A percentile compares a stretch with the other conserved stretches of the same genome.
Conservation (phyloP, 2,113 vertebrate genomes). For the Syngnathus typhle region DNA sequence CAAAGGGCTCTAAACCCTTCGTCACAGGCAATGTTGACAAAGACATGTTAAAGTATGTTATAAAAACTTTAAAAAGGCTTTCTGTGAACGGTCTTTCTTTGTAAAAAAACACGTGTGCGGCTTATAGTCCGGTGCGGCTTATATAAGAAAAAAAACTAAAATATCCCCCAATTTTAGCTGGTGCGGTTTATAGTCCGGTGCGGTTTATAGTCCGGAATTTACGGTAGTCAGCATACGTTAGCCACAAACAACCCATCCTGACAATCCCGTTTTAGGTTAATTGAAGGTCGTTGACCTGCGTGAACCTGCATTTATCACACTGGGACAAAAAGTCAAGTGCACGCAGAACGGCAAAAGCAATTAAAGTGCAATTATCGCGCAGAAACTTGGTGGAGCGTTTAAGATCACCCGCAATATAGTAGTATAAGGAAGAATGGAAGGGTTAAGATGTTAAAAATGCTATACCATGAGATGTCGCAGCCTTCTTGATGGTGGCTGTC, state of each 20-base stretch:
- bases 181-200: no score
- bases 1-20: no score
- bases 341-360: conserved; percentile 16
- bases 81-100: no score
- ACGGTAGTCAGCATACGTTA: not conserved
- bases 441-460: not conserved
- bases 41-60: no score
- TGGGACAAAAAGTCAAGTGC: conserved; percentile 16
- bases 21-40: no score
- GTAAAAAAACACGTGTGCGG: no score
- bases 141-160: no score
- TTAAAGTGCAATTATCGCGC: conserved; percentile 28
- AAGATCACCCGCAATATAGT: not conserved
- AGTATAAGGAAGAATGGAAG: not conserved
- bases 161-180: no score
- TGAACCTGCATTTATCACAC: conserved; percentile 19
- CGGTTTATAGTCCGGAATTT: no score
- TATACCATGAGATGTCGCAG: conserved; percentile 58
- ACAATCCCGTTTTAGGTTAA: conserved; percentile 14
- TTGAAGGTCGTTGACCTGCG: conserved; percentile 23
- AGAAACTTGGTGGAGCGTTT: conserved; percentile 16
- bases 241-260: conserved; percentile 11
- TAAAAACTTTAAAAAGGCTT: no score
- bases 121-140: no score
- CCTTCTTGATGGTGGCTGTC: conserved; percentile 58